Base-by-base conservation (phyloP, 1,140 invertebrate species). In the Theocolax elegans region DNA sequence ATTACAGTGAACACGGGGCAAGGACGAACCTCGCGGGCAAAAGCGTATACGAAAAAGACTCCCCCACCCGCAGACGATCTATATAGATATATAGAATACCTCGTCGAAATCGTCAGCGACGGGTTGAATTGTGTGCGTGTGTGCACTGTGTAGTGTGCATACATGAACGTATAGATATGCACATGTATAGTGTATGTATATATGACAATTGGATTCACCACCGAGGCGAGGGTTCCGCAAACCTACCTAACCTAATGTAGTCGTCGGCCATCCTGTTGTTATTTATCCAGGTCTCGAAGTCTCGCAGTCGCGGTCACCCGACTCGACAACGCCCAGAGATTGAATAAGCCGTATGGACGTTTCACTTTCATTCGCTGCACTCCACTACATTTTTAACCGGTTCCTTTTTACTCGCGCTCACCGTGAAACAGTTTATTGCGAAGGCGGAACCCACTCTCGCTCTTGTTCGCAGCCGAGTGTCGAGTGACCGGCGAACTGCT, bases 231-330 rank as follows among this genome's bases (percentile, higher is more conserved):
- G n/a, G 59, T 17, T 68, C 48, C 53, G n/a, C 53, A 65, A 62
- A 82, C 84, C 76, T 71, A 85, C 84, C 83, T 84, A 85, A 85
- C 83, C 83, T 84, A 68, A 80, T 75, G 72, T 77, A 78, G 77
- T 83, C 80, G 40, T 85, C 83, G 68, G 76, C 79, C 84, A 85
- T 85, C 63, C 48, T 82, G 62, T 53, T 12, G 12, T 12, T 38
- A 38, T 44, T 44, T 44, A 3, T n/a, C 40, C 3, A 44, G 40
- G 12, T 12, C 35, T n/a, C n/a, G n/a, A n/a, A n/a, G n/a, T n/a
- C n/a, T n/a, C n/a, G n/a, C n/a, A 7, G 54, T 40, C 35, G 8
- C 19, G 31, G n/a, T 2, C 27, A 9, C 31, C 31, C 2, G 17
- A 1, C 0, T 2, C 19, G 56, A 59, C 56, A 59, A 59, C 56